Base-by-base conservation (phyloP, 2,888 invertebrate species). In the Teleogryllus oceanicus region DNA sequence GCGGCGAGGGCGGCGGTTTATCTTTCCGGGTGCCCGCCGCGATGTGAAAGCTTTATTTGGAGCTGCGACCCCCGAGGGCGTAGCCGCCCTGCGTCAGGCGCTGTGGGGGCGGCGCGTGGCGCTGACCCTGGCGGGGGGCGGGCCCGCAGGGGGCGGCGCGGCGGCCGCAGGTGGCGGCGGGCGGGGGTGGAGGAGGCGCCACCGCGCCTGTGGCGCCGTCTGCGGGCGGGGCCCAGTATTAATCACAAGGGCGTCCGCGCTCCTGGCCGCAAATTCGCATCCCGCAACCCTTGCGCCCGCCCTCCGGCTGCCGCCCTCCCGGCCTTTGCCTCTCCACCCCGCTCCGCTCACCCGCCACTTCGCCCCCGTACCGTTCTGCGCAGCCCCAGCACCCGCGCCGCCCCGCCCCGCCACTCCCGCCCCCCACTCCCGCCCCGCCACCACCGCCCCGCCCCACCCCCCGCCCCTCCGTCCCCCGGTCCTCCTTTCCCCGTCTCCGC, bases 201-300 rank as follows among this genome's bases (percentile, higher is more conserved):
- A n/a, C 16, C 62, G 62, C n/a, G 62, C 62, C 62, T n/a, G 62
- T n/a, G 62, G 62, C 62, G 62, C 62, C 62, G 62, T 62, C 62
- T 62, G 62, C n/a, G 62, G 62, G 13, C 62, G 62, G n/a, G 62
- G n/a, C 62, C 12, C 62, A 62, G 62, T 62, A 62, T 62, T 62
- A 62, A 62, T 62, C 62, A 62, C 62, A n/a, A n/a, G n/a, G n/a
- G 62, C 62, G 62, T 62, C 62, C 62, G 62, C 62, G 13, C 62
- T 13, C 62, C 62, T 62, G 8, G 62, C 62, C 62, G 62, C 62
- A 62, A 62, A 62, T 62, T 62, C 62, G 62, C 62, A 62, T 62
- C n/a, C 62, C 11, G 16, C 16, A 13, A 62, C 62, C 62, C 5
- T 5, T 18, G 16, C 4, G 16, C 62, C 62, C 16, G 16, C 13